Evolutionary conservation across 1,140 invertebrate species (phyloP).

Genomic region (Andrena cerasifolii): DNA sequence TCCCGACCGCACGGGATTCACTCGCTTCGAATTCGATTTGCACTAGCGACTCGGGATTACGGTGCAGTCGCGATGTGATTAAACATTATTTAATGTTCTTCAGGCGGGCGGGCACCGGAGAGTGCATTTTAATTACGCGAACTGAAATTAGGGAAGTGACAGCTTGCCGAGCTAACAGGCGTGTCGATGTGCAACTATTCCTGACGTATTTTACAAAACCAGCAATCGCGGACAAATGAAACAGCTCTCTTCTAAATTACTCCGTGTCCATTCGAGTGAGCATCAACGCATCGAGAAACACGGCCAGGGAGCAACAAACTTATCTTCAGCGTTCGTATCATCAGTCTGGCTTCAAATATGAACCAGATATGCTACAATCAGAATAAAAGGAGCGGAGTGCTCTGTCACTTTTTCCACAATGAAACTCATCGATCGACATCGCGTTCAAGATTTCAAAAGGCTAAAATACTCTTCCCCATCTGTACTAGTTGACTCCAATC

Average conservation of each 20-base stretch:
- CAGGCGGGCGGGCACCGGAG: neutral
- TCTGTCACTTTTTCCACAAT: too few relatives aligned
- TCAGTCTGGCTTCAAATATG: too few relatives aligned
- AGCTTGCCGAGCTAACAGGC: too few relatives aligned
- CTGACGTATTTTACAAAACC: neutral
- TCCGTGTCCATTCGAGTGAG: neutral
- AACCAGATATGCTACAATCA: too few relatives aligned
- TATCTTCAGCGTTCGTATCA: neutral
- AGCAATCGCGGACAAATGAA: neutral
- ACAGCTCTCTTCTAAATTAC: neutral
- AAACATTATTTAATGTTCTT: constrained; percentile 1
- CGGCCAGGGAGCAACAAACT: neutral
- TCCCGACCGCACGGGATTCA: neutral
- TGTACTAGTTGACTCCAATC: too few relatives aligned
- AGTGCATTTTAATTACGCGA: neutral
- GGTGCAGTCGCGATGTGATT: neutral
- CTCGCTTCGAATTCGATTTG: neutral
- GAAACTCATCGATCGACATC: too few relatives aligned
- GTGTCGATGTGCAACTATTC: too few relatives aligned
- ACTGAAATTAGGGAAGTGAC: too few relatives aligned
- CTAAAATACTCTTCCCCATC: too few relatives aligned
- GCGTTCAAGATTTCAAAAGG: too few relatives aligned
- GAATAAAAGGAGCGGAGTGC: too few relatives aligned
- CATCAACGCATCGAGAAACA: neutral
- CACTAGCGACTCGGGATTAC: neutral